Base-by-base conservation (phyloP, 2,797 vertebrate species). In the Phalloptychus januarius region DNA sequence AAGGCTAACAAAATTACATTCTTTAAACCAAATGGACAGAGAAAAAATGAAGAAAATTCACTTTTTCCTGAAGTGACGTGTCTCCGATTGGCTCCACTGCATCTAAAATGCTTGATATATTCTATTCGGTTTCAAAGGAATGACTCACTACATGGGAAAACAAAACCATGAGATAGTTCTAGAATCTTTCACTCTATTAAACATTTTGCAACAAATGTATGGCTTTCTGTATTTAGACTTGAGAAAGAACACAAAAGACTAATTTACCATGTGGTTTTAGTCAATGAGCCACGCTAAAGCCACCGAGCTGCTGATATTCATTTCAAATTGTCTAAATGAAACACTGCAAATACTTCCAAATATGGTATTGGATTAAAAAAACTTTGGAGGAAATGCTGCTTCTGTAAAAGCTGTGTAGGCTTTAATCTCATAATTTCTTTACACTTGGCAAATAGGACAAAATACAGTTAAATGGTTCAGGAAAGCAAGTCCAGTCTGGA, bases 1-100 rank as follows among this genome's bases (percentile, higher is more conserved):
- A 79, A 69, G 38, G 67, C 63, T 25, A 44, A 11, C 5, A 81
- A 67, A 65, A 65, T 65, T 67, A 77, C 77, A 56, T 38, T n/a
- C 42, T 28, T 33, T 25, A 31, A 45, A 23, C 36, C 8, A 6
- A 61, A 15, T 3, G 6, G 58, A 2, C 15, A 74, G 33, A 13
- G 10, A 63, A 65, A 65, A 67, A 40, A 33, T 40, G 20, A 38
- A 67, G 3, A 67, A 23, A 67, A 40, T 40, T 4, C 4, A 20
- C 58, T 44, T 33, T n/a, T 83, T 10, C n/a, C n/a, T n/a, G 40
- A 18, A 52, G 36, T 5, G 28, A 76, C 36, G 71, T 70, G 71
- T 67, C 10, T 61, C 5, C 3, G 13, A 61, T 65, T 38, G 33
- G 3, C 16, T 69, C 38, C 20, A n/a, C 38, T 40, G 65, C 38